Evolutionary conservation across 2,797 vertebrate species (phyloP).

Genomic region (Novumbra hubbsi): DNA sequence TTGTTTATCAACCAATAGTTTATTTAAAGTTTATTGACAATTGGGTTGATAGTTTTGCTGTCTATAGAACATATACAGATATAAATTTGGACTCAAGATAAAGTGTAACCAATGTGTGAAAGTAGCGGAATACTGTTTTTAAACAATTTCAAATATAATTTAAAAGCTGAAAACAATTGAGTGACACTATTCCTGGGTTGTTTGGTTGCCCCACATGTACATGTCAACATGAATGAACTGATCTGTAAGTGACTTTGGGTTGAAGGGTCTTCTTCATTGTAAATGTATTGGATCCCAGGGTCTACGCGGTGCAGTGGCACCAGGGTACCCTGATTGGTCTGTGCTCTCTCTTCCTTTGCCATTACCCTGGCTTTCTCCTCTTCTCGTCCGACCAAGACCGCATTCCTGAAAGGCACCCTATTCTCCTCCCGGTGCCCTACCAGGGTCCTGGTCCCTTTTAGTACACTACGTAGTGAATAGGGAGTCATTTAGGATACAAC

Average conservation of each 20-base stretch:
- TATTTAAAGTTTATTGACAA: too few species aligned
- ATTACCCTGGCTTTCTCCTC: not conserved
- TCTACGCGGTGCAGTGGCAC: conserved; percentile 1
- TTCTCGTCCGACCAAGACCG: not conserved
- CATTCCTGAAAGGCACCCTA: not conserved
- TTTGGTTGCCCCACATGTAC: too few species aligned
- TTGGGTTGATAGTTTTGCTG: too few species aligned
- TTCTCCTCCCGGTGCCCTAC: not conserved
- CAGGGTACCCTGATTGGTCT: conserved; percentile 2
- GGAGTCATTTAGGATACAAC: too few species aligned
- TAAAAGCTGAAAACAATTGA: too few species aligned
- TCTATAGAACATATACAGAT: too few species aligned
- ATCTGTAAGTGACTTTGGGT: conserved; percentile 29
- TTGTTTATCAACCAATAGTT: too few species aligned
- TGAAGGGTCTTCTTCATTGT: conserved; percentile 26
- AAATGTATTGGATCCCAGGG: not conserved
- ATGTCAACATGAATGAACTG: not conserved
- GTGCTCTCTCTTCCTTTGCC: not conserved
- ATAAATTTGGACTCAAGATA: too few species aligned
- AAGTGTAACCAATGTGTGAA: too few species aligned
- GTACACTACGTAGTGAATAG: not conserved
- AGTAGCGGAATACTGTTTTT: too few species aligned
- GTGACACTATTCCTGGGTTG: too few species aligned
- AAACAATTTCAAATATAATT: too few species aligned
- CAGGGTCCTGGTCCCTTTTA: not conserved